A percentile compares a stretch with the other conserved stretches of the same genome.
Evolutionary conservation across 1,140 invertebrate species (phyloP).

Genomic region (Wiebesia pumilae): DNA sequence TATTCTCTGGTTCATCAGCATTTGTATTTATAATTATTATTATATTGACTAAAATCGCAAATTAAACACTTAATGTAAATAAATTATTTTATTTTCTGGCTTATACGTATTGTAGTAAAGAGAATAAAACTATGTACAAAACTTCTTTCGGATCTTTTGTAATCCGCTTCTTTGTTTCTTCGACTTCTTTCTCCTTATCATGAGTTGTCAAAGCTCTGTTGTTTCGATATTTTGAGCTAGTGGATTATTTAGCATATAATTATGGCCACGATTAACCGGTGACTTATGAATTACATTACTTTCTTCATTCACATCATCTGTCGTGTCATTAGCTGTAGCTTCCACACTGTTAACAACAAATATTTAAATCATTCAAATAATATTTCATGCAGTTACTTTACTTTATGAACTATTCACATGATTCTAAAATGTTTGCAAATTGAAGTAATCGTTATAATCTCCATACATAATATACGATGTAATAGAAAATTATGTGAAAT

Average conservation of each 20-base stretch:
- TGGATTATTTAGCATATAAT: constrained; percentile 75
- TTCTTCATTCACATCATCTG: constrained; percentile 71
- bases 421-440: too few relatives aligned
- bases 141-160: constrained; percentile 21
- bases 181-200: neutral
- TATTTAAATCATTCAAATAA: neutral
- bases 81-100: constrained; percentile 23
- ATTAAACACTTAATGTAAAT: constrained; percentile 33
- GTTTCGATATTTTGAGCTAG: constrained; percentile 89
- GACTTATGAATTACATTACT: constrained; percentile 68
- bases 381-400: neutral
- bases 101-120: neutral
- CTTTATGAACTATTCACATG: too few relatives aligned
- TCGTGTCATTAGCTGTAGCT: constrained; percentile 60
- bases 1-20: neutral
- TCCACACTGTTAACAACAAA: constrained; percentile 30
- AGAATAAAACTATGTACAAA: constrained; percentile 51
- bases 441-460: too few relatives aligned
- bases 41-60: constrained; percentile 26
- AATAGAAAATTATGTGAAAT: constrained; percentile 18
- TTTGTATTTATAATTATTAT: neutral
- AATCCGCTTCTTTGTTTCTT: neutral
- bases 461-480: neutral
- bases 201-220: constrained; percentile 80
- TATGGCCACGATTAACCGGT: constrained; percentile 73